Conservation (phyloP, 2,888 invertebrate species). For the Synanthedon andrenaeformis region DNA sequence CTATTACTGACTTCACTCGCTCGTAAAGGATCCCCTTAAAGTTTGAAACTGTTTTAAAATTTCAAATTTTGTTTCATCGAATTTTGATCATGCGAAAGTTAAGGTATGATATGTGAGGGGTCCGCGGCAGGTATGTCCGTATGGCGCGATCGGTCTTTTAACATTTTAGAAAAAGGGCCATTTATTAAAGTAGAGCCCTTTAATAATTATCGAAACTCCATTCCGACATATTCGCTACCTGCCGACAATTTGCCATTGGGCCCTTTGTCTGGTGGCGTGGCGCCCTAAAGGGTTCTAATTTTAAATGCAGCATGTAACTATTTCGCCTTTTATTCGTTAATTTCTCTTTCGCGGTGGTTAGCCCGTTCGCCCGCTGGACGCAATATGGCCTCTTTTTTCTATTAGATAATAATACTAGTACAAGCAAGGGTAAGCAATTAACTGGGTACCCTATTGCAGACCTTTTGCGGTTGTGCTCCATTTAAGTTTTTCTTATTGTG, state of each 20-base stretch:
- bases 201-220: conserved; percentile 61
- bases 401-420: conserved; percentile 3
- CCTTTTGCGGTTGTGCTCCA: conserved; percentile 49
- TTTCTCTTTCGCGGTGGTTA: conserved; percentile 68
- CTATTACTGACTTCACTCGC: too few relatives aligned
- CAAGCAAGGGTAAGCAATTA: conserved; percentile 62
- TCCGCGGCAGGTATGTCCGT: conserved; percentile 64
- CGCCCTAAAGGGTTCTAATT: conserved; percentile 71
- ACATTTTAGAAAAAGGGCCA: conserved; percentile 66
- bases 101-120: conserved; percentile 27
- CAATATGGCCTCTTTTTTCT: conserved; percentile 56
- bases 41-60: too few relatives aligned
- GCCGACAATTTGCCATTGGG: conserved; percentile 67
- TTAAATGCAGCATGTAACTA: conserved; percentile 68
- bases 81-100: too few relatives aligned
- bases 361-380: conserved; percentile 46
- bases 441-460: conserved; percentile 46
- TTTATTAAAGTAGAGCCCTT: conserved; percentile 65
- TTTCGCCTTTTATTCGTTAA: conserved; percentile 60
- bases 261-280: conserved; percentile 68
- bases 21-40: too few relatives aligned
- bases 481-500: conserved; percentile 10
- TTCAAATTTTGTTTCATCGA: too few relatives aligned
- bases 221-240: conserved; percentile 68
- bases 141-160: conserved; percentile 61